Evolutionary conservation across 2,113 vertebrate genomes (phyloP).

Genomic region (Scomber scombrus): DNA sequence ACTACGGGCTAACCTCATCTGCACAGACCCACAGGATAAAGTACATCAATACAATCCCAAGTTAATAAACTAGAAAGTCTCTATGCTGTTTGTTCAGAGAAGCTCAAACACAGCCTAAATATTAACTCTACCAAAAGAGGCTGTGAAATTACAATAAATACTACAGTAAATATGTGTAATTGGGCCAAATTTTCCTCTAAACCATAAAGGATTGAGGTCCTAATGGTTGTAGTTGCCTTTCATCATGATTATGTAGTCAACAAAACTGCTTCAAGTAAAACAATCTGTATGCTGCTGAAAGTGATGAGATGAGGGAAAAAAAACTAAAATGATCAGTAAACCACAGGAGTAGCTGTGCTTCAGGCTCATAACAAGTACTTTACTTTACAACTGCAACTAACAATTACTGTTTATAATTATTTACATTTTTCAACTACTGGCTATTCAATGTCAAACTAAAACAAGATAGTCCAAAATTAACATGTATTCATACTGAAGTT

Average conservation of each 20-base stretch:
- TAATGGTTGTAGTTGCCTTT: neutral
- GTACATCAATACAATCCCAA: neutral
- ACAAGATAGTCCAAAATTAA: no score
- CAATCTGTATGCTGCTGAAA: neutral
- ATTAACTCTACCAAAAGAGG: neutral
- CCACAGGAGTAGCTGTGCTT: neutral
- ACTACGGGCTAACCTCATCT: conserved; percentile 3
- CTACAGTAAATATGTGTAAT: neutral
- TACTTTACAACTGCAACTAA: neutral
- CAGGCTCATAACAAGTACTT: neutral
- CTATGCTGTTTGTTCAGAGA: neutral
- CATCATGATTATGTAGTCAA: neutral
- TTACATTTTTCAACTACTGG: neutral
- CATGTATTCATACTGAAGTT: no score
- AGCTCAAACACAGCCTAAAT: neutral
- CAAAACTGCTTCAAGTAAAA: neutral
- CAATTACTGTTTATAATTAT: neutral
- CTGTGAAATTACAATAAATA: conserved; percentile 11
- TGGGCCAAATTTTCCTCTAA: neutral
- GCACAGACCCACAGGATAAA: neutral
- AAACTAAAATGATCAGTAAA: neutral
- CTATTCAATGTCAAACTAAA: no score
- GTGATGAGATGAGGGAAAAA: neutral
- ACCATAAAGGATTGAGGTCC: neutral
- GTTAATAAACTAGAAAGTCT: neutral